These are phyloP conservation scores for Cepphus grylle DNA, from an alignment of 2,113 vertebrate genomes.

Conservation along the genomic window DNA sequence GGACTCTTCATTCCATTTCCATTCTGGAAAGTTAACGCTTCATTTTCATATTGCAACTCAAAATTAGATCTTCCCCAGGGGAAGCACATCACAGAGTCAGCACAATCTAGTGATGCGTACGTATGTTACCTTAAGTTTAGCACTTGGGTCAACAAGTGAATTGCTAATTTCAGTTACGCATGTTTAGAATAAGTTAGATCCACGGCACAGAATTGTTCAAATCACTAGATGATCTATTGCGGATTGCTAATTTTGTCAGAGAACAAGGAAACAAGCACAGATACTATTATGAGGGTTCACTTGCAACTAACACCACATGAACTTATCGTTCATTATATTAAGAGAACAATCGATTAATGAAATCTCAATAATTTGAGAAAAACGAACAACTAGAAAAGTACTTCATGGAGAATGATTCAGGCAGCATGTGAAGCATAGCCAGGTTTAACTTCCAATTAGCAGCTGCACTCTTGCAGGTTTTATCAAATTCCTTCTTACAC, in stretches of 20 bases:
- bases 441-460: not conserved
- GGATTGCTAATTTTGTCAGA: not conserved
- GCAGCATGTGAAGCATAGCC: not conserved
- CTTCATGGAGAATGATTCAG: not conserved
- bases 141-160: not conserved
- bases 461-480: not conserved
- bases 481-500: not conserved
- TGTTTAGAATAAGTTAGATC: not conserved
- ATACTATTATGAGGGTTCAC: not conserved
- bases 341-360: not conserved
- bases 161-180: not conserved
- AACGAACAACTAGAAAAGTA: not conserved
- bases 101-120: not conserved
- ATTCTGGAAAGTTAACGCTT: not conserved
- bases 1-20: not conserved
- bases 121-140: not conserved
- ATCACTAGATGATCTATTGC: not conserved
- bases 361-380: not conserved
- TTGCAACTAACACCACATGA: not conserved
- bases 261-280: conserved; percentile 9
- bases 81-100: not conserved
- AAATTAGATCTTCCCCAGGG: not conserved
- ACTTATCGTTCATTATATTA: not conserved
- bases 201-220: not conserved
- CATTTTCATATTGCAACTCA: not conserved